These are phyloP conservation scores for Sardina pilchardus DNA, from an alignment of 2,113 vertebrate genomes.

Conservation along the genomic window DNA sequence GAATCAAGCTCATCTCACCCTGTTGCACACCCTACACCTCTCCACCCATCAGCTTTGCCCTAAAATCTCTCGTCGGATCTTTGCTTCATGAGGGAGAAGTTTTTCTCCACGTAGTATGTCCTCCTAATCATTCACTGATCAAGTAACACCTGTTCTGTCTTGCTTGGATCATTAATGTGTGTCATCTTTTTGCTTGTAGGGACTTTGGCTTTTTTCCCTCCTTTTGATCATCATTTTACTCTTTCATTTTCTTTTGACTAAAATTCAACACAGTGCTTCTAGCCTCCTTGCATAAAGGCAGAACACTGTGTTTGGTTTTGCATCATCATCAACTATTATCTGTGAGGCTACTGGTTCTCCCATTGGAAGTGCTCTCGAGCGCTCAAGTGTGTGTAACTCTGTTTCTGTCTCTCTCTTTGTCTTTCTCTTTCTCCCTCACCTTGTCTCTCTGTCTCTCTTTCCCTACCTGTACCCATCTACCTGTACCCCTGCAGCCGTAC, in stretches of 20 bases:
- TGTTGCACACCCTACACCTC: slow-evolving; percentile 23
- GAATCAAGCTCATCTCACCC: slow-evolving; percentile 17
- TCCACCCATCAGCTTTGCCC: neutral
- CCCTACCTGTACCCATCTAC: neutral
- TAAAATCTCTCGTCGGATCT: slow-evolving; percentile 40
- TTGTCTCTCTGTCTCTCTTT: slow-evolving; percentile 1
- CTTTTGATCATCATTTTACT: neutral
- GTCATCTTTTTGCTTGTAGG: slow-evolving; percentile 23
- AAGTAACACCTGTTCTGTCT: slow-evolving; percentile 66
- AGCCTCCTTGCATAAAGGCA: slow-evolving; percentile 25
- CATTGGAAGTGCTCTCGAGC: slow-evolving; percentile 21
- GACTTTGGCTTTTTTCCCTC: slow-evolving; percentile 40
- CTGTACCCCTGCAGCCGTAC: neutral
- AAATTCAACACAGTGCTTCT: slow-evolving; percentile 34
- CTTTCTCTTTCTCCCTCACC: slow-evolving; percentile 8
- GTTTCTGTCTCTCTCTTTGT: slow-evolving; percentile 30
- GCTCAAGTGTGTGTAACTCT: neutral
- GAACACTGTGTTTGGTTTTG: slow-evolving; percentile 33
- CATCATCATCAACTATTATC: neutral
- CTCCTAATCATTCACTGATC: slow-evolving; percentile 74
- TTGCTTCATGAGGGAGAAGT: slow-evolving; percentile 24
- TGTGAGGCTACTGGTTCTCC: slow-evolving; percentile 32
- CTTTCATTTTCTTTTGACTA: slow-evolving; percentile 8
- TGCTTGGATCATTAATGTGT: slow-evolving; percentile 52
- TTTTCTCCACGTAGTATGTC: slow-evolving; percentile 23